Percentiles rank a stretch among this genome's conserved stretches.
Evolutionary conservation across 2,888 invertebrate species (phyloP).

Genomic region (Masnerella sp.): DNA sequence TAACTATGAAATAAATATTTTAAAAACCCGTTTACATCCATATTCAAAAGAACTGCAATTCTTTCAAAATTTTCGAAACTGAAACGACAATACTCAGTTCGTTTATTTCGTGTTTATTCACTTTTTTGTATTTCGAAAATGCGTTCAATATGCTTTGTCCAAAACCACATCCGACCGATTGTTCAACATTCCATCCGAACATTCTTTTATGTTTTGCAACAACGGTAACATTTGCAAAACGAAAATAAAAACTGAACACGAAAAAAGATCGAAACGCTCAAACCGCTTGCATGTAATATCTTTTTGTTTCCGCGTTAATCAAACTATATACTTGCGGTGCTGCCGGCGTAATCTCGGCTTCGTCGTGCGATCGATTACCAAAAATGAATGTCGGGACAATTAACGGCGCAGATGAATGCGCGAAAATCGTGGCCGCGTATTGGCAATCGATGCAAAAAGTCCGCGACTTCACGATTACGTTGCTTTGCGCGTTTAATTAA

Average conservation of each 20-base stretch:
- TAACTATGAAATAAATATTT: no score
- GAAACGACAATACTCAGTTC: no score
- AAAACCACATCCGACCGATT: constrained; percentile 8
- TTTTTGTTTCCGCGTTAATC: constrained; percentile 35
- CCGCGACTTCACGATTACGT: no score
- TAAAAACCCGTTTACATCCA: no score
- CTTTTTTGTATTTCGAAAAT: no score
- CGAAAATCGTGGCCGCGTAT: constrained; percentile 37
- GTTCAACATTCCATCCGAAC: constrained; percentile 4
- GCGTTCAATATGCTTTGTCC: neutral
- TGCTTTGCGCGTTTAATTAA: constrained; percentile 38
- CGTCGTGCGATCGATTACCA: constrained; percentile 32
- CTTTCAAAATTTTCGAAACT: no score
- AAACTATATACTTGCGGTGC: constrained; percentile 20
- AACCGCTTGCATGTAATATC: constrained; percentile 10
- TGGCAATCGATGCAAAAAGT: constrained; percentile 40
- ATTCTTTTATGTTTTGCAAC: constrained; percentile 12
- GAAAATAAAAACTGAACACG: constrained; percentile 5
- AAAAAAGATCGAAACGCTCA: neutral
- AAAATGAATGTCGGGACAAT: constrained; percentile 46
- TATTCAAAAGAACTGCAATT: no score
- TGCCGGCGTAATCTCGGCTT: constrained; percentile 22
- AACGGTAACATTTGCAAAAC: constrained; percentile 1
- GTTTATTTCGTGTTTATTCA: no score
- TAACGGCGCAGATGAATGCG: constrained; percentile 33